phyloP scores from a whole-genome alignment of 2,113 vertebrate genomes.

The Paratilapia polleni region DNA sequence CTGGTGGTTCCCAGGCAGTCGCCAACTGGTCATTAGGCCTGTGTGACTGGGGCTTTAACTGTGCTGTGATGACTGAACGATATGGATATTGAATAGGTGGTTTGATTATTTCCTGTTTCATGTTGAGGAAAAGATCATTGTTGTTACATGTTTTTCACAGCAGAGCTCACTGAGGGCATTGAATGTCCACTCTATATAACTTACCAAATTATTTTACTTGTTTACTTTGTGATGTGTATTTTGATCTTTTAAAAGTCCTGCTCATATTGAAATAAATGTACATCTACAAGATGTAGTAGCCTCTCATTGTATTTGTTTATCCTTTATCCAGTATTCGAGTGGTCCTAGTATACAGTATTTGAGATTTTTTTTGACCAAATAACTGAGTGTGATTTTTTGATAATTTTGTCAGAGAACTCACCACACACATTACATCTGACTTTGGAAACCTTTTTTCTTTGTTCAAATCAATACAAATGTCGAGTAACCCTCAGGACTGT shows the following conservation, averaged over 20 bases:
- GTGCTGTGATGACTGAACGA: background rate
- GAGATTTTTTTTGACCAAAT: background rate
- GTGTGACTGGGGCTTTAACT: background rate
- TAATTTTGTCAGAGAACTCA: background rate
- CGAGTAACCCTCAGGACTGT: background rate
- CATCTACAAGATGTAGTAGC: no score
- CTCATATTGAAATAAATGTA: background rate
- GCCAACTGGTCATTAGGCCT: no score
- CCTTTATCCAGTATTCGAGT: background rate
- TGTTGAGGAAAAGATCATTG: background rate
- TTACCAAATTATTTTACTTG: background rate
- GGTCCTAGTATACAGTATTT: background rate
- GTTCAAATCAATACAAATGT: background rate
- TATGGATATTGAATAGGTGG: background rate
- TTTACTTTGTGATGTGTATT: background rate
- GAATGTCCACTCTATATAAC: no score
- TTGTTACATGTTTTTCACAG: background rate
- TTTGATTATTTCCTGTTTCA: background rate
- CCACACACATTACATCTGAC: background rate
- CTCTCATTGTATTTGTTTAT: background rate
- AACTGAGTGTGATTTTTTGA: no score
- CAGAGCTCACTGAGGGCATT: background rate
- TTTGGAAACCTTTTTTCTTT: background rate
- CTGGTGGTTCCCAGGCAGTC: no score
- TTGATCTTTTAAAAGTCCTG: background rate